Evolutionary conservation across 1,140 invertebrate species (phyloP).

Genomic region (Diorhabda carinulata): DNA sequence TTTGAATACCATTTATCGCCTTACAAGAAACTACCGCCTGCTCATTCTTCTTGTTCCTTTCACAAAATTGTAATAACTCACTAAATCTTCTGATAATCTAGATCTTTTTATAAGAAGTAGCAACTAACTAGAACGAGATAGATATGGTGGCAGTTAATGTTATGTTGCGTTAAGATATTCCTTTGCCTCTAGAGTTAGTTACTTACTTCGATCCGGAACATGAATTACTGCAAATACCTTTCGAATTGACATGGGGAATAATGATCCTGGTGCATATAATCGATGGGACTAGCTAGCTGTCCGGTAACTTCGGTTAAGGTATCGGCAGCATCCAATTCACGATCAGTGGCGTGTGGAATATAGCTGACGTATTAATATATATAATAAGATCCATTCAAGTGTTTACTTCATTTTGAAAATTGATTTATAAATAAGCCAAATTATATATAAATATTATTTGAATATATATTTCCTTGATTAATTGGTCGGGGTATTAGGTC

Average conservation of each 20-base stretch:
- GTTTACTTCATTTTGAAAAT: too few species aligned
- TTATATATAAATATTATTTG: too few species aligned
- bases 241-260: constrained; percentile 38
- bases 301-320: constrained; percentile 21
- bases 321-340: neutral
- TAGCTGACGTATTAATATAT: too few species aligned
- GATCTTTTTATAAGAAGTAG: constrained; percentile 18
- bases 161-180: constrained; percentile 13
- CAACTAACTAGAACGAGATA: constrained; percentile 2
- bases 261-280: constrained; percentile 38
- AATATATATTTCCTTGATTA: too few species aligned
- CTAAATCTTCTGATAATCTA: constrained; percentile 23
- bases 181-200: constrained; percentile 10
- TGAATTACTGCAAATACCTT: constrained; percentile 38
- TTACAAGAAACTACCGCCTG: neutral
- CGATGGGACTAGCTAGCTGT: constrained; percentile 34
- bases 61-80: neutral
- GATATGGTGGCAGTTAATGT: constrained; percentile 6
- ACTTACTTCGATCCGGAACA: constrained; percentile 23
- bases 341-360: neutral
- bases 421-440: too few species aligned
- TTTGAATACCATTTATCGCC: neutral
- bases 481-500: too few species aligned
- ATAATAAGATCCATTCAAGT: too few species aligned
- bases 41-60: neutral